Conservation (phyloP, 2,888 invertebrate genomes). For the Bombylius major region DNA sequence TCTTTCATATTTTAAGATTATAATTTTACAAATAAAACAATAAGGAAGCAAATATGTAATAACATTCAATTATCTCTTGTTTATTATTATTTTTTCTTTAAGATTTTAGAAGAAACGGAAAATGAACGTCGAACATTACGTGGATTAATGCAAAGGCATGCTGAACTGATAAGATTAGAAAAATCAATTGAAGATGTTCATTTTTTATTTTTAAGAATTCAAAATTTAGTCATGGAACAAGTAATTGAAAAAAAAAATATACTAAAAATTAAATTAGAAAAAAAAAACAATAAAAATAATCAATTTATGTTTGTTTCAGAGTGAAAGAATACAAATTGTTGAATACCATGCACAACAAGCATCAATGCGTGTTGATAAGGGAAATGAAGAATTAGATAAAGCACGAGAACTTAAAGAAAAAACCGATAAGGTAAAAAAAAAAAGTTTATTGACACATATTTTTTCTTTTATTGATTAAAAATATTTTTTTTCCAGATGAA, state of each 20-base stretch:
- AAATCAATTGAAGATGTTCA: constrained; percentile 36
- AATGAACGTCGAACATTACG: constrained; percentile 30
- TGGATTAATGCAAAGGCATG: constrained; percentile 33
- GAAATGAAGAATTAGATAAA: constrained; percentile 25
- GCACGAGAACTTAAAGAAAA: constrained; percentile 19
- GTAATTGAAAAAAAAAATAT: constrained; percentile 13
- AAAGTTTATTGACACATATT: background rate
- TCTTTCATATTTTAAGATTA: background rate
- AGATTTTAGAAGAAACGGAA: constrained; percentile 37
- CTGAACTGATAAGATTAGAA: constrained; percentile 32
- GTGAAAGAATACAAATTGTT: constrained; percentile 33
- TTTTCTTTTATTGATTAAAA: background rate
- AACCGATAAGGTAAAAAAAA: constrained; percentile 17
- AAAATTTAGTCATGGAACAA: constrained; percentile 35
- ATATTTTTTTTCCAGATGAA: background rate
- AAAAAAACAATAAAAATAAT: background rate
- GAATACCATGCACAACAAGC: constrained; percentile 36
- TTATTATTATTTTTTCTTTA: constrained; percentile 10
- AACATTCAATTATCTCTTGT: background rate
- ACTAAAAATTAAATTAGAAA: too few relatives aligned
- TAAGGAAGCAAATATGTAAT: too few relatives aligned
- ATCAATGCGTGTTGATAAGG: constrained; percentile 29
- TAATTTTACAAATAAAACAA: background rate
- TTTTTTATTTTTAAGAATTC: constrained; percentile 34
- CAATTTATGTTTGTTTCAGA: constrained; percentile 14